A percentile compares a stretch with the other conserved stretches of the same genome.
Evolutionary conservation across 2,888 invertebrate species (phyloP).

Genomic region (Cephus pulcher): DNA sequence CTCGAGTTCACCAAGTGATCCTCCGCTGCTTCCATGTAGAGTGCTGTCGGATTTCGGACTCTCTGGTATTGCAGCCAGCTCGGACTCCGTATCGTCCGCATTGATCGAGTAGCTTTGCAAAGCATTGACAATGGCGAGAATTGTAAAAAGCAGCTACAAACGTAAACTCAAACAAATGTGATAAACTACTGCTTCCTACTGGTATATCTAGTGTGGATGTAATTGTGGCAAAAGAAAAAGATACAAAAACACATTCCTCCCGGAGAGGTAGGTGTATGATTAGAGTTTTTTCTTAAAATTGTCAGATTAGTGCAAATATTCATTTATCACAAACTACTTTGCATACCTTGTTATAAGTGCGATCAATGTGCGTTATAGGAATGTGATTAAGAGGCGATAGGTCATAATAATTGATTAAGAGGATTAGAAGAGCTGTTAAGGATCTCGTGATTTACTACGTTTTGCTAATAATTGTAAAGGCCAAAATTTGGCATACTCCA

Average conservation of each 20-base stretch:
- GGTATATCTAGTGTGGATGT: background rate
- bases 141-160: slow-evolving; percentile 50
- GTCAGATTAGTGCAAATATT: background rate
- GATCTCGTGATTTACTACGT: background rate
- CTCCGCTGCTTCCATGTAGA: slow-evolving; percentile 76
- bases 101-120: slow-evolving; percentile 69
- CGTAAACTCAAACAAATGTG: slow-evolving; percentile 42
- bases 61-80: slow-evolving; percentile 90
- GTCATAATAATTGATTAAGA: background rate
- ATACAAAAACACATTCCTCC: background rate
- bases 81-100: slow-evolving; percentile 89
- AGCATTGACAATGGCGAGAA: slow-evolving; percentile 50
- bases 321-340: background rate
- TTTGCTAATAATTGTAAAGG: background rate
- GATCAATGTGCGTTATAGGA: background rate
- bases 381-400: background rate
- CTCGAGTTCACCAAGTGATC: slow-evolving; percentile 59
- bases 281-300: background rate
- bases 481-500: background rate
- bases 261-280: background rate
- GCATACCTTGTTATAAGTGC: background rate
- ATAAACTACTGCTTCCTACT: background rate
- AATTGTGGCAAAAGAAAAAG: background rate
- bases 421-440: background rate
- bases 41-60: slow-evolving; percentile 90